These are phyloP conservation scores for Pangasianodon gigas DNA, from an alignment of 2,113 vertebrate species.

Conservation along the genomic window DNA sequence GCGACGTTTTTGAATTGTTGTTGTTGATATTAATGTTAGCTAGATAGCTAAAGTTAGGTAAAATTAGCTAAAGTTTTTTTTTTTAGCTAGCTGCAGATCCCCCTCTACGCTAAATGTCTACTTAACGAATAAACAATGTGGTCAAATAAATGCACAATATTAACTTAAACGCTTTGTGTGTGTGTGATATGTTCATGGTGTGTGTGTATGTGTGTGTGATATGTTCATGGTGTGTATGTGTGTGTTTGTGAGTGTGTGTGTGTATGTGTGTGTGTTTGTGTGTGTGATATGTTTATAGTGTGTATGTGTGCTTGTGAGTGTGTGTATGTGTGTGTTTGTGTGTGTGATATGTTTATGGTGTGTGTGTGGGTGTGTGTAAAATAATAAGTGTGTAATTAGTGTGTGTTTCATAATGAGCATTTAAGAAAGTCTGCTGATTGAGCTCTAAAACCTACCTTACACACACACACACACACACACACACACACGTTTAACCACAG, in stretches of 20 bases:
- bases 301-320: background rate
- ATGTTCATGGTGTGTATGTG: background rate
- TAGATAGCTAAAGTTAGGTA: no score
- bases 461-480: background rate
- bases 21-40: no score
- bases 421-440: background rate
- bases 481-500: conserved; percentile 6
- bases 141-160: background rate
- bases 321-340: background rate
- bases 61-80: no score
- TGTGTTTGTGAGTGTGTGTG: conserved; percentile 8
- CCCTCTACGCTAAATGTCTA: no score
- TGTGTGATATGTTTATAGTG: background rate
- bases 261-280: background rate
- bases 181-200: background rate
- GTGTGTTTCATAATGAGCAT: background rate
- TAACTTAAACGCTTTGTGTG: background rate
- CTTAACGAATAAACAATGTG: no score
- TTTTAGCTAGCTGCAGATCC: no score
- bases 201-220: background rate
- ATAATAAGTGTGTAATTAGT: background rate
- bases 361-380: background rate
- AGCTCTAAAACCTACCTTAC: background rate
- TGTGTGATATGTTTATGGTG: background rate
- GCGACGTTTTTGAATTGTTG: no score